phyloP scores from a whole-genome alignment of 92 coral and sea anemone genomes.

The Porites lobata region DNA sequence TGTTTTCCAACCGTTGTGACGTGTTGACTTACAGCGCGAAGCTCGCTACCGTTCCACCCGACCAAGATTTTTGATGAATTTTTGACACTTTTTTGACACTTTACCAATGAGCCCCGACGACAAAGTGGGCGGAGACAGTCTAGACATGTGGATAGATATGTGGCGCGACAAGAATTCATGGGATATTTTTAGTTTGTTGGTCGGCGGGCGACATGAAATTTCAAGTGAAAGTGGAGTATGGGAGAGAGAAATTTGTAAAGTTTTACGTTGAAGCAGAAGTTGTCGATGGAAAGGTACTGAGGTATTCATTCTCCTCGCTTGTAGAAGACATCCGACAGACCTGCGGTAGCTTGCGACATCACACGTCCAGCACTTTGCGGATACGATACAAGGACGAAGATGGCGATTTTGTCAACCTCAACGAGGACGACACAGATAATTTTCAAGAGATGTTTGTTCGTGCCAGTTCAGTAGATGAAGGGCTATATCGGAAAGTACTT shows the following conservation, averaged over 20 bases:
- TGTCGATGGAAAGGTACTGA: not conserved
- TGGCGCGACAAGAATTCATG: not conserved
- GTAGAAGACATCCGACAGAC: slow-evolving; percentile 60
- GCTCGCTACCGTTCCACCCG: slow-evolving; percentile 47
- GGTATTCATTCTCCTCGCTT: slow-evolving; percentile 36
- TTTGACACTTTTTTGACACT: slow-evolving; percentile 54
- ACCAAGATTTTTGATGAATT: slow-evolving; percentile 40
- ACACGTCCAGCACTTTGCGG: slow-evolving; percentile 53
- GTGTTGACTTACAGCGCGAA: too few species aligned
- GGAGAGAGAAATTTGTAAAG: slow-evolving; percentile 25
- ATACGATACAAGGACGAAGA: slow-evolving; percentile 63
- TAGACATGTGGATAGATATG: slow-evolving; percentile 1
- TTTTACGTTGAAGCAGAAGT: slow-evolving; percentile 12
- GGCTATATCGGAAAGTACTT: slow-evolving; percentile 47
- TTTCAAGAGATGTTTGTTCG: slow-evolving; percentile 63
- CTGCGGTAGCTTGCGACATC: slow-evolving; percentile 53
- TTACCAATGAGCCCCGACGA: not conserved
- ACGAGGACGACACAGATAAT: slow-evolving; percentile 42
- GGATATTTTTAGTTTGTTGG: not conserved
- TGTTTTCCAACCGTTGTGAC: too few species aligned
- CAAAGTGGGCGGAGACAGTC: slow-evolving; percentile 37
- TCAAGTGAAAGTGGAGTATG: slow-evolving; percentile 32
- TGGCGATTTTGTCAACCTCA: slow-evolving; percentile 62
- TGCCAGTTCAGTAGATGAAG: slow-evolving; percentile 54
- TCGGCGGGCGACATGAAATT: slow-evolving; percentile 1